Evolutionary conservation across 2,888 invertebrate genomes (phyloP), one percentile per base, ranked within the genome.

Genomic region (Cheilosia variabilis): DNA sequence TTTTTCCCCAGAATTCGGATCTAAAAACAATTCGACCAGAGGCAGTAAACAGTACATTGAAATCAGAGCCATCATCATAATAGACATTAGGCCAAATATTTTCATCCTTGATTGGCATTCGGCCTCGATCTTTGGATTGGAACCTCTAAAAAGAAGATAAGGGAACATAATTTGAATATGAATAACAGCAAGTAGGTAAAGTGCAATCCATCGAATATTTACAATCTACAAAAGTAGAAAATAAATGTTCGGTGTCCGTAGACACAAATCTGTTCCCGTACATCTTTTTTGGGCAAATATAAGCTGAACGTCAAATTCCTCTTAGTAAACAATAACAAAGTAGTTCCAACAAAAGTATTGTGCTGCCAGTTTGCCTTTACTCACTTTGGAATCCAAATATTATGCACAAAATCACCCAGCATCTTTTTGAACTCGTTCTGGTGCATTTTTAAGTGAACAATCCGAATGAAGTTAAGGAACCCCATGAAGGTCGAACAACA

Each of bases 401-500:
- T 87, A 13, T 88, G 50, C 0, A 89, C 90, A 87, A 92, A 92
- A 63, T 90, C 87, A 7, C 88, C 82, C 45, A 92, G 89, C 15
- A 92, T 78, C 7, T 87, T 31, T n/a, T 89, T 89, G 75, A 92
- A 90, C 13, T 88, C 62, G 0, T 55, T 55, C 45, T 91, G 91
- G 47, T 90, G 89, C 2, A 90, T 53, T n/a, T 90, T 90, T 58
- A 92, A 87, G 60, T 92, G 92, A n/a, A 92, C 71, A 45, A 92
- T 86, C 10, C 92, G 89, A 9, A 92, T 87, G 63, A 92, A 90
- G 81, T 91, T 92, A 2, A 92, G 88, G 0, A 89, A 81, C 0
- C 92, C 92, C 92, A 92, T 92, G 63, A 92, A 90, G 5, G 92
- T 92, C 1, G 92, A 91, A 75, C 92, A 92, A 58, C 92, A 91